phyloP scores from a whole-genome alignment of 2,888 invertebrate species.

The Cheiracanthium punctorium region DNA sequence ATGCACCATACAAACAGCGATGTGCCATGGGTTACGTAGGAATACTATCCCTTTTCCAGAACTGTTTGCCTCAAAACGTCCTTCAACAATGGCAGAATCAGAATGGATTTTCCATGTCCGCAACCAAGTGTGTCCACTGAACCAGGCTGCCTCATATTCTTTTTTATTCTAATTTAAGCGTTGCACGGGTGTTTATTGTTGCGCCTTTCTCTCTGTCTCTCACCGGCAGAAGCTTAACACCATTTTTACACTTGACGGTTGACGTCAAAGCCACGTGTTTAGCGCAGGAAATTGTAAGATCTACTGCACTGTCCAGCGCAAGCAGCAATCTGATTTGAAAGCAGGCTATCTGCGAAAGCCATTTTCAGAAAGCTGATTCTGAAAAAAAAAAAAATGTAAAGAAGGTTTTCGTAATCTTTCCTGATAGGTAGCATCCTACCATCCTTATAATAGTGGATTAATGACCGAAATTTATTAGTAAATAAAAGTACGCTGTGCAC shows the following conservation, averaged over 20 bases:
- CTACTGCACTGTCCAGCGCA: not conserved
- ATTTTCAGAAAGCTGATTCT: no score
- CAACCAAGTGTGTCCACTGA: not conserved
- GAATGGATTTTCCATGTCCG: not conserved
- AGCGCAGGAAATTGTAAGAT: not conserved
- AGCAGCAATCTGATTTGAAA: no score
- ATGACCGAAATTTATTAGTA: no score
- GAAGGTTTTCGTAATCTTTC: no score
- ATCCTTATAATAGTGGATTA: no score
- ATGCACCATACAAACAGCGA: no score
- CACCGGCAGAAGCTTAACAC: constrained; percentile 31
- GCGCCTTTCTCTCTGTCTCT: no score
- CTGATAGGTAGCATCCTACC: no score
- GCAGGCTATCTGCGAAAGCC: no score
- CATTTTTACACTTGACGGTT: constrained; percentile 41
- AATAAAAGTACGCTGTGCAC: no score
- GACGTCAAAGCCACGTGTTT: constrained; percentile 1
- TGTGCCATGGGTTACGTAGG: no score
- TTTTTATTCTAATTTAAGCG: not conserved
- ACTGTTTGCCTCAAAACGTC: not conserved
- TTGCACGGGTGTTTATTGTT: not conserved
- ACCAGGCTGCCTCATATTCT: not conserved
- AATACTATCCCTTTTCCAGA: not conserved
- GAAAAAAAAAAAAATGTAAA: no score
- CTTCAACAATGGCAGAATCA: not conserved